These are phyloP conservation scores for Mayetiola destructor DNA, from an alignment of 2,888 invertebrate genomes.

Conservation along the genomic window DNA sequence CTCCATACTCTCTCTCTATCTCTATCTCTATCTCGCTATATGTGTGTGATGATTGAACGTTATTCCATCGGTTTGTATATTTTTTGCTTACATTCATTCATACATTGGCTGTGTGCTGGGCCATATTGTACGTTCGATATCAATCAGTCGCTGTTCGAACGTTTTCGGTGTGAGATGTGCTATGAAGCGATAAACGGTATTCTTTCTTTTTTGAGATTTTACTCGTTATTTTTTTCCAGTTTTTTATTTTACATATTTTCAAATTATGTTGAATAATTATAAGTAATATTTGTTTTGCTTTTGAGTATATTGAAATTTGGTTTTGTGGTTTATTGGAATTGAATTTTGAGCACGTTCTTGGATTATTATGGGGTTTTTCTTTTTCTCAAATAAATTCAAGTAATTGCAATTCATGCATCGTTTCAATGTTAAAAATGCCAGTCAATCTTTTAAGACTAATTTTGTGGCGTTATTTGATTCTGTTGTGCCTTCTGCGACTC, in stretches of 20 bases:
- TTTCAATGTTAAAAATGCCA: too few species aligned
- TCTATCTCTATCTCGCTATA: too few species aligned
- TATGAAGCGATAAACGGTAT: not conserved
- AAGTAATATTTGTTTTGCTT: not conserved
- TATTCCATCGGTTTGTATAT: constrained; percentile 3
- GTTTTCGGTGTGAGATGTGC: constrained; percentile 5
- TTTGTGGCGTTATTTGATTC: too few species aligned
- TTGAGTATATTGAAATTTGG: not conserved
- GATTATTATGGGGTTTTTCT: not conserved
- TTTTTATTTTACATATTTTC: too few species aligned
- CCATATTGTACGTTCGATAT: not conserved
- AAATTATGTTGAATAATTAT: too few species aligned
- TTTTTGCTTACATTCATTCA: not conserved
- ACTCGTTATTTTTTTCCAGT: not conserved
- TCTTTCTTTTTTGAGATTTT: not conserved
- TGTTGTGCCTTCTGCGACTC: too few species aligned
- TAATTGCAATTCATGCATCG: not conserved
- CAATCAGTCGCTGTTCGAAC: not conserved
- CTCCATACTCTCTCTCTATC: too few species aligned
- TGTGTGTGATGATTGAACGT: not conserved
- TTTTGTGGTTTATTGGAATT: not conserved
- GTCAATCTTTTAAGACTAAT: too few species aligned
- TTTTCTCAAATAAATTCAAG: not conserved
- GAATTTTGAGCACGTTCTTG: not conserved
- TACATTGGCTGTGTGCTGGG: not conserved